Evolutionary conservation across 2,888 invertebrate genomes (phyloP).

Genomic region (Hoplodrina blanda): DNA sequence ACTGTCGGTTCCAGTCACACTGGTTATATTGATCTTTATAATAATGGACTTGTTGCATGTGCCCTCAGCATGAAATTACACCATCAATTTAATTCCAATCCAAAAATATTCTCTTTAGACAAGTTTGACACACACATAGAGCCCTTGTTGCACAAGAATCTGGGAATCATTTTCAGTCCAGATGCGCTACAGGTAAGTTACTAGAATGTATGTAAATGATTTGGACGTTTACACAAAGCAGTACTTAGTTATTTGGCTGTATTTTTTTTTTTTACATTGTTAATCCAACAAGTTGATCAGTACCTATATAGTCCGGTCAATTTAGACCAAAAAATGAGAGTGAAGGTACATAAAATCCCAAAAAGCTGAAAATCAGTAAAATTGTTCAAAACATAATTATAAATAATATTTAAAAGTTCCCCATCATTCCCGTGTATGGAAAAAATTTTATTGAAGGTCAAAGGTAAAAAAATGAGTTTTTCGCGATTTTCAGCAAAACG

Average conservation of each 20-base stretch:
- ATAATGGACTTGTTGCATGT: constrained; percentile 85
- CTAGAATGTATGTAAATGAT: neutral
- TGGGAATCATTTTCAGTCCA: constrained; percentile 84
- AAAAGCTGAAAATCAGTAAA: too few species aligned
- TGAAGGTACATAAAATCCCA: too few species aligned
- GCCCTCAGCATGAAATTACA: constrained; percentile 81
- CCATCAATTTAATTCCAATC: constrained; percentile 79
- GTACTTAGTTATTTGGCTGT: neutral
- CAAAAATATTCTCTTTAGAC: constrained; percentile 82
- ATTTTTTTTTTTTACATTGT: too few species aligned
- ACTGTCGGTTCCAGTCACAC: constrained; percentile 79
- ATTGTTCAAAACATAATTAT: too few species aligned
- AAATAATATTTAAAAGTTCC: too few species aligned
- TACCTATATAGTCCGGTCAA: too few species aligned
- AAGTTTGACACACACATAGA: constrained; percentile 85
- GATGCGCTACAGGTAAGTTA: constrained; percentile 77
- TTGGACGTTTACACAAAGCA: neutral
- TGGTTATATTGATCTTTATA: constrained; percentile 82
- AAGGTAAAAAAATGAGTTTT: too few species aligned
- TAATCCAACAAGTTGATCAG: too few species aligned
- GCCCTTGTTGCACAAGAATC: constrained; percentile 82
- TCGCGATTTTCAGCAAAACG: too few species aligned
- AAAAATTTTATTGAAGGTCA: too few species aligned
- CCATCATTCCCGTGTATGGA: too few species aligned
- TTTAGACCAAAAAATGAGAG: too few species aligned